Conservation (phyloP, 2,888 invertebrate genomes). For the Zelleria hepariella region DNA sequence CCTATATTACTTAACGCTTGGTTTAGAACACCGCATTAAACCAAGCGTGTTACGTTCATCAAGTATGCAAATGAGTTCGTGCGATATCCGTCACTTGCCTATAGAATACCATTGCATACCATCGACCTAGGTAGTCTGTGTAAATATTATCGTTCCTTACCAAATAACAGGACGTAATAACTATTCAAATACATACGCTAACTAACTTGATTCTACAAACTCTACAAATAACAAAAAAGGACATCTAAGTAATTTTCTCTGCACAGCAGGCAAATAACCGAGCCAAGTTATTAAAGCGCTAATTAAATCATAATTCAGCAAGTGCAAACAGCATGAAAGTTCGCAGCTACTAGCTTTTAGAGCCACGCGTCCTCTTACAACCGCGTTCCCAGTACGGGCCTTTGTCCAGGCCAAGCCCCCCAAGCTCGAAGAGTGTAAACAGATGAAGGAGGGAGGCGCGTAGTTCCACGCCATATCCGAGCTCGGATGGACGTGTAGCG, state of each 20-base stretch:
- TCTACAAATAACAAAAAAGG: background rate
- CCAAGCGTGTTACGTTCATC: no score
- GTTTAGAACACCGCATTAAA: no score
- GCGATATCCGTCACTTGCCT: no score
- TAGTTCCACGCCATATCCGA: slow-evolving; percentile 57
- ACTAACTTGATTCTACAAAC: no score
- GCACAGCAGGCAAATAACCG: background rate
- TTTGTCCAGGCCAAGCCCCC: slow-evolving; percentile 52
- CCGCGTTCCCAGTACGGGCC: slow-evolving; percentile 27
- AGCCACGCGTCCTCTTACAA: background rate
- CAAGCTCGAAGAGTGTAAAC: slow-evolving; percentile 47
- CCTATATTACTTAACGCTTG: no score
- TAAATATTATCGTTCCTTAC: no score
- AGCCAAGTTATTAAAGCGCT: background rate
- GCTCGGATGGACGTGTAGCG: slow-evolving; percentile 48
- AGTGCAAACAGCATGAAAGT: slow-evolving; percentile 1
- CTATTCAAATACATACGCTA: no score
- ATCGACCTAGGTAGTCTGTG: no score
- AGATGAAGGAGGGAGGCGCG: slow-evolving; percentile 56
- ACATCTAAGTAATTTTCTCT: background rate
- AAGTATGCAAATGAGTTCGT: no score
- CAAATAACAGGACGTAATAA: no score
- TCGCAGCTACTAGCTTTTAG: background rate
- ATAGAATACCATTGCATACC: no score
- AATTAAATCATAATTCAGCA: slow-evolving; percentile 3